These are phyloP conservation scores for Antrozous pallidus DNA, from an alignment of 2,797 vertebrate genomes.

Conservation along the genomic window DNA sequence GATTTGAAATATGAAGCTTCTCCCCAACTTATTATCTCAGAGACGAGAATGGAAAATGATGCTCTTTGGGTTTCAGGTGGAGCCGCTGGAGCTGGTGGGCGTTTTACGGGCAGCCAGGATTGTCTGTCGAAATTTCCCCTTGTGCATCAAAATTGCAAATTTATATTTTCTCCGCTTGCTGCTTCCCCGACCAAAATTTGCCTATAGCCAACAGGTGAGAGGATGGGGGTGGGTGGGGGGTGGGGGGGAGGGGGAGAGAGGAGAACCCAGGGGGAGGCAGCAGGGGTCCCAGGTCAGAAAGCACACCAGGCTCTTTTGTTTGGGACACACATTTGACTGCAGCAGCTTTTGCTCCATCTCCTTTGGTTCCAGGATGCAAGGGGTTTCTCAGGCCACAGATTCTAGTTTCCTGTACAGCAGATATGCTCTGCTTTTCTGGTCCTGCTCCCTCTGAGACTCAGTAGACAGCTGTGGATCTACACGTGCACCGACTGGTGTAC, in stretches of 20 bases:
- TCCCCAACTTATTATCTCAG: conserved; percentile 75
- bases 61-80: conserved; percentile 51
- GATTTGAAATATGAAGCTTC: conserved; percentile 76
- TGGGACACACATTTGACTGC: background rate
- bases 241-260: background rate
- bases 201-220: background rate
- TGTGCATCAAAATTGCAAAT: conserved; percentile 65
- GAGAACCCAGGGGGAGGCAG: background rate
- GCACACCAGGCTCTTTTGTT: background rate
- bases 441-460: background rate
- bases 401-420: background rate
- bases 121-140: conserved; percentile 64
- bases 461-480: background rate
- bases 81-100: conserved; percentile 50
- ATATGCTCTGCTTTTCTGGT: background rate
- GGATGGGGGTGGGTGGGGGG: background rate
- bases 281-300: background rate
- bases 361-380: background rate
- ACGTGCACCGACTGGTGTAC: too few species aligned
- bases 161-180: conserved; percentile 29
- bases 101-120: conserved; percentile 6
- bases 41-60: conserved; percentile 65
- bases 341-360: background rate
- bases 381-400: background rate
- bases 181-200: background rate